Percentiles rank a stretch among this genome's conserved stretches.
Evolutionary conservation across 2,113 vertebrate genomes (phyloP).

Genomic region (Pygoscelis adeliae): DNA sequence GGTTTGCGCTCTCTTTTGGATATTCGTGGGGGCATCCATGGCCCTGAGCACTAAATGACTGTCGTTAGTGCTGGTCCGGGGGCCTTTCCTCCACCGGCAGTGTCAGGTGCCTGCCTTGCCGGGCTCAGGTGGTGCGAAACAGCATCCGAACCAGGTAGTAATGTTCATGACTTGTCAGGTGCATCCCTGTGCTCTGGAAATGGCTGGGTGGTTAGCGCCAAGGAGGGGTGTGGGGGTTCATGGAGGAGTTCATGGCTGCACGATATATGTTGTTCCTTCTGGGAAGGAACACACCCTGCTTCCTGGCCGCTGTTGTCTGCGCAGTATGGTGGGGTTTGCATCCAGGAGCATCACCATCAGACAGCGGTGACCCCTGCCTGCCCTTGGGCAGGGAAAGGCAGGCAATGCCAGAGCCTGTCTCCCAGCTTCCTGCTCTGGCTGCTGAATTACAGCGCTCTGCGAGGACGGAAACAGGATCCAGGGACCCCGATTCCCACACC

Average conservation of each 20-base stretch:
- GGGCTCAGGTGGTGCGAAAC: accelerated
- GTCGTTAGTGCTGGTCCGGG: accelerated
- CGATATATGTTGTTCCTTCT: background rate
- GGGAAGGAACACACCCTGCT: slow-evolving; percentile 1
- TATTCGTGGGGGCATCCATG: background rate
- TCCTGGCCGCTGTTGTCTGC: background rate
- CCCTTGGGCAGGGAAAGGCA: background rate
- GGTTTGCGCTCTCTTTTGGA: background rate
- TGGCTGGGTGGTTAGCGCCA: background rate
- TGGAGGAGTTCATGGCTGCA: background rate
- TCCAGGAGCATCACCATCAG: accelerated
- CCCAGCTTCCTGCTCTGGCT: background rate
- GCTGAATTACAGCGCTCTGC: background rate
- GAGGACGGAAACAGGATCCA: background rate
- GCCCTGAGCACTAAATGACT: background rate
- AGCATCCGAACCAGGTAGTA: accelerated
- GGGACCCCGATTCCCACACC: background rate
- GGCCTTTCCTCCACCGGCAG: accelerated
- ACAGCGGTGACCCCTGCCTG: background rate
- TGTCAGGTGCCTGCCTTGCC: accelerated
- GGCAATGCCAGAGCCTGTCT: background rate
- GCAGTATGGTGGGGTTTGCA: accelerated
- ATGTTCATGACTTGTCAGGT: accelerated
- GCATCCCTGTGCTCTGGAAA: background rate
- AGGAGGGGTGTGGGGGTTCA: background rate